Evolutionary conservation across 2,888 invertebrate genomes (phyloP).

Genomic region (Nephrotoma flavescens): DNA sequence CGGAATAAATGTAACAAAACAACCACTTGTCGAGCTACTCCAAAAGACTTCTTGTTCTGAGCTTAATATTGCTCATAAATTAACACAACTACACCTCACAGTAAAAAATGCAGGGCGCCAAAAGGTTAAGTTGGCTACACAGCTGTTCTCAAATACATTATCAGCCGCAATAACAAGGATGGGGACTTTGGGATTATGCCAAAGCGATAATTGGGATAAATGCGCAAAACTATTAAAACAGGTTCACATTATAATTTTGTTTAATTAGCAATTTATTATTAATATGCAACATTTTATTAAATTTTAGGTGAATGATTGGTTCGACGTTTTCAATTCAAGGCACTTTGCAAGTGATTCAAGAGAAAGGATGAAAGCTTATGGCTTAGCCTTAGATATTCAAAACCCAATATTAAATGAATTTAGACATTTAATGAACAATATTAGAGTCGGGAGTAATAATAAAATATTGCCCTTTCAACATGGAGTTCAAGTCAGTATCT

Average conservation of each 20-base stretch:
- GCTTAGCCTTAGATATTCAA: conserved; percentile 12
- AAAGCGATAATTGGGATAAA: conserved; percentile 12
- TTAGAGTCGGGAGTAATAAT: conserved; percentile 12
- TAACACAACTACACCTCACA: not conserved
- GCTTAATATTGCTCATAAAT: no score
- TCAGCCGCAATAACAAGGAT: conserved; percentile 13
- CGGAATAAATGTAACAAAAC: not conserved
- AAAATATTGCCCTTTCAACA: conserved; percentile 16
- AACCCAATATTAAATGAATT: conserved; percentile 14
- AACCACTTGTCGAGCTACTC: not conserved
- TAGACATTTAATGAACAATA: conserved; percentile 9
- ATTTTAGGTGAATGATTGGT: conserved; percentile 15
- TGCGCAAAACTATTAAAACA: conserved; percentile 14
- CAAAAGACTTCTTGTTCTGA: not conserved
- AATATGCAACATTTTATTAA: not conserved
- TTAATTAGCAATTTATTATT: not conserved
- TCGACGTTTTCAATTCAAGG: conserved; percentile 15
- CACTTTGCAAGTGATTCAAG: conserved; percentile 7
- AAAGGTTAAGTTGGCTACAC: conserved; percentile 13
- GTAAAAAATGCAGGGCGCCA: conserved; percentile 6
- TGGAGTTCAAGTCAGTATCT: conserved; percentile 14
- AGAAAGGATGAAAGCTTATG: conserved; percentile 14
- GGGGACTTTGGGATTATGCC: conserved; percentile 10
- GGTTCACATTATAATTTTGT: not conserved
- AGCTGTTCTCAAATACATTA: conserved; percentile 16